Percentiles rank a stretch among this genome's conserved stretches.
These are phyloP conservation scores for Actinia equina DNA, from an alignment of 64 coral and sea anemone species.

Conservation along the genomic window DNA sequence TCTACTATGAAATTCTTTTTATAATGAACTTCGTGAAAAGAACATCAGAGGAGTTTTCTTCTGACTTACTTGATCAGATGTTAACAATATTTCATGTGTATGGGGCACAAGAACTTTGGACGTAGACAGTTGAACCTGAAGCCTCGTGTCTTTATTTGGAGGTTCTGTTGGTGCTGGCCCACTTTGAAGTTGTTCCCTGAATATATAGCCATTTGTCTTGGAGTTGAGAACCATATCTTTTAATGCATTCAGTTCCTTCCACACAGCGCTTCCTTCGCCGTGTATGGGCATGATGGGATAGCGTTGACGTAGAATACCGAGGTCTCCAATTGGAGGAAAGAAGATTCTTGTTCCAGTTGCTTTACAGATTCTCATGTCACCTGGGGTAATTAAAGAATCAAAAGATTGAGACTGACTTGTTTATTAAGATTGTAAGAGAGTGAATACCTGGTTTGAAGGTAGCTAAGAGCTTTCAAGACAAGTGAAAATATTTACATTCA, in stretches of 20 bases:
- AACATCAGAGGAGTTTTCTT: too few species aligned
- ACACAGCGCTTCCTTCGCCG: slow-evolving; percentile 49
- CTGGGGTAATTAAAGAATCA: slow-evolving; percentile 28
- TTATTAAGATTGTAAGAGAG: too few species aligned
- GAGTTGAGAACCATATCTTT: slow-evolving; percentile 61
- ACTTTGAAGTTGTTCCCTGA: slow-evolving; percentile 15
- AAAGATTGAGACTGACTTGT: too few species aligned
- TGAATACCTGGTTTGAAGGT: too few species aligned
- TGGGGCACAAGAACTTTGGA: not conserved
- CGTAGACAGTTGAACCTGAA: not conserved
- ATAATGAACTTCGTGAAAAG: too few species aligned
- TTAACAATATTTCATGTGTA: not conserved
- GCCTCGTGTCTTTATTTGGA: not conserved
- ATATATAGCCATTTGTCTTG: slow-evolving; percentile 33
- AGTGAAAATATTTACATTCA: too few species aligned
- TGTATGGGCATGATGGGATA: slow-evolving; percentile 77
- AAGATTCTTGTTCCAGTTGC: slow-evolving; percentile 68
- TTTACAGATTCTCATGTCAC: slow-evolving; percentile 15
- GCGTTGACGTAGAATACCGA: slow-evolving; percentile 55
- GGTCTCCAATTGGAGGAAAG: slow-evolving; percentile 33
- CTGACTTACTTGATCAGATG: not conserved
- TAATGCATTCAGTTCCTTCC: slow-evolving; percentile 59
- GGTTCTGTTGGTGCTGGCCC: slow-evolving; percentile 4
- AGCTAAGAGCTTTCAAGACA: too few species aligned
- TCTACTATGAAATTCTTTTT: too few species aligned